Percentiles rank a stretch among this genome's conserved stretches.
Conservation (phyloP, 2,113 vertebrate species). For the Callaeas wilsoni region DNA sequence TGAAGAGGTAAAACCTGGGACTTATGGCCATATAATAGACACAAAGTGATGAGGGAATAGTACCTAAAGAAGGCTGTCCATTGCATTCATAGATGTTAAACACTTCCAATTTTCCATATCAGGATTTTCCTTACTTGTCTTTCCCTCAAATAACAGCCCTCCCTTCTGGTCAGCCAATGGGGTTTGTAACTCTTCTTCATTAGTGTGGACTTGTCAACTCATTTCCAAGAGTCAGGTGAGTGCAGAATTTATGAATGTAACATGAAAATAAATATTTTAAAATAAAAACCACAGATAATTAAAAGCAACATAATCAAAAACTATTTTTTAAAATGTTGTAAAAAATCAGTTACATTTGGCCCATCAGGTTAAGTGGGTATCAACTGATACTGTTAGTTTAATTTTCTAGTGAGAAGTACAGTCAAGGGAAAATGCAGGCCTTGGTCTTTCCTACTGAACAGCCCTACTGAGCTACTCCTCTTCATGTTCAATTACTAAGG, state of each 20-base stretch:
- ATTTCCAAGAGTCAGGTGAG: not conserved
- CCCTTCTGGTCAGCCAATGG: not conserved
- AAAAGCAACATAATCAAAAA: not conserved
- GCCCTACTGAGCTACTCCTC: not conserved
- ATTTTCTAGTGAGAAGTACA: not conserved
- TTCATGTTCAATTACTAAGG: not conserved
- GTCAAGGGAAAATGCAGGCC: not conserved
- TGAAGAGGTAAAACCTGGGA: not conserved
- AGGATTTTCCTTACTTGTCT: not conserved
- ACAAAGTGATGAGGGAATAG: not conserved
- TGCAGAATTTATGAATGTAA: not conserved
- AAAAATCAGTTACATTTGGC: not conserved
- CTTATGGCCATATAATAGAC: accelerated
- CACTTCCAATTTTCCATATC: not conserved
- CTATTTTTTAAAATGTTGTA: not conserved
- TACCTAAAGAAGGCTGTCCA: not conserved
- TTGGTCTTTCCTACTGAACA: not conserved
- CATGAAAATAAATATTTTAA: not conserved
- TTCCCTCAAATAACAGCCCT: not conserved
- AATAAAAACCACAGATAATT: not conserved
- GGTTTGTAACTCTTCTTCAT: not conserved
- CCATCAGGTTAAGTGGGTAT: not conserved
- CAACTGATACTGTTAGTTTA: not conserved
- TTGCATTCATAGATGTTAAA: not conserved
- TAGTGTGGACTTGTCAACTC: not conserved